A percentile compares a stretch with the other conserved stretches of the same genome.
These are phyloP conservation scores for Setophaga coronata DNA, from an alignment of 2,113 vertebrate species.

Conservation along the genomic window DNA sequence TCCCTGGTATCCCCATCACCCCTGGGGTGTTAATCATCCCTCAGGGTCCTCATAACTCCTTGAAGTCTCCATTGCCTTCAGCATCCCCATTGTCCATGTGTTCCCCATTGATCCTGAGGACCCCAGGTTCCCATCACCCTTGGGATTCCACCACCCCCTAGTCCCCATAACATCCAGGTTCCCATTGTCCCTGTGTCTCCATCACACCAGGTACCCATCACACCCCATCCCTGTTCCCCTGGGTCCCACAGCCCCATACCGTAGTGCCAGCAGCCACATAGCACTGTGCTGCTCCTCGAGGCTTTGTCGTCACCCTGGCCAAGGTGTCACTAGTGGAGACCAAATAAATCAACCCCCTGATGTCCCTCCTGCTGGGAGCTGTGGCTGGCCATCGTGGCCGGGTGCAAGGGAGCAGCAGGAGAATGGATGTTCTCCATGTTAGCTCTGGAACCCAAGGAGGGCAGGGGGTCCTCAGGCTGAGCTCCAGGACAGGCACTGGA, in stretches of 20 bases:
- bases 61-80: background rate
- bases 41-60: background rate
- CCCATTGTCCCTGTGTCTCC: background rate
- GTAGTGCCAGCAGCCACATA: background rate
- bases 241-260: background rate
- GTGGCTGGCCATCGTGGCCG: background rate
- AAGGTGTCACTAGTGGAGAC: background rate
- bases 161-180: background rate
- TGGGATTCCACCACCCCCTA: background rate
- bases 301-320: background rate
- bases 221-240: fast-evolving
- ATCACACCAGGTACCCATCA: background rate
- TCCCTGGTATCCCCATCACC: background rate
- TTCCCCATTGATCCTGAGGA: background rate
- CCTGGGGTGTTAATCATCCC: background rate
- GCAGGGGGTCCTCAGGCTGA: background rate
- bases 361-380: background rate
- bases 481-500: background rate
- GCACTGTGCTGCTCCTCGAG: background rate
- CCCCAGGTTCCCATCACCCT: background rate
- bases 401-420: background rate
- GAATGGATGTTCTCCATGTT: background rate
- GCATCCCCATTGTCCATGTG: background rate
- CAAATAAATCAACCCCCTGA: fast-evolving
- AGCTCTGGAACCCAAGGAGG: background rate